Evolutionary conservation across 2,113 vertebrate species (phyloP).

Genomic region (Hypocryptadius cinnamomeus): DNA sequence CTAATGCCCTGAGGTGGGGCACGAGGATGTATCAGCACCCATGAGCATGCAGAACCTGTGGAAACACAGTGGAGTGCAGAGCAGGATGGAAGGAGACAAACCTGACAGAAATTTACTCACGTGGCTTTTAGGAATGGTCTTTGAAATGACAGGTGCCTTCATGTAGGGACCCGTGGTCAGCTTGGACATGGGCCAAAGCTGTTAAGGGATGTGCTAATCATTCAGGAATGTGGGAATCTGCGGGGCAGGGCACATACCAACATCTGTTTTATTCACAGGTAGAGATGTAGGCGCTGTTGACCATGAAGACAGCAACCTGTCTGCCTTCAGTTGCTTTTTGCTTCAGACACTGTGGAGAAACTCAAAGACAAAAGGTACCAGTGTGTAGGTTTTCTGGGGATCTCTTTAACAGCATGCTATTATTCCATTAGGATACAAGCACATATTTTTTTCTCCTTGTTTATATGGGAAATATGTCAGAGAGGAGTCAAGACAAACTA

Average conservation of each 20-base stretch:
- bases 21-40: not conserved
- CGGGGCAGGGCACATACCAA: not conserved
- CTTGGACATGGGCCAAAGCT: not conserved
- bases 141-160: fast-evolving
- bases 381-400: not conserved
- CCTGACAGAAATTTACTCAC: not conserved
- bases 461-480: not conserved
- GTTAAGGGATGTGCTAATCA: fast-evolving
- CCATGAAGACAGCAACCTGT: not conserved
- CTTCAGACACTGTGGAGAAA: not conserved
- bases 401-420: not conserved
- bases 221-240: not conserved
- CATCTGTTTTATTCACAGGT: not conserved
- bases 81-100: not conserved
- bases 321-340: not conserved
- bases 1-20: not conserved
- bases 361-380: not conserved
- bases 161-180: fast-evolving
- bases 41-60: not conserved
- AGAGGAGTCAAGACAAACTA: not conserved
- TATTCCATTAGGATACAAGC: not conserved
- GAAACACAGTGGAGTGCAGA: not conserved
- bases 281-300: not conserved
- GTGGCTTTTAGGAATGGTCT: not conserved
- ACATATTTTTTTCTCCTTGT: not conserved